phyloP scores from a whole-genome alignment of 2,888 invertebrate genomes.

The Thymelicus acteon region DNA sequence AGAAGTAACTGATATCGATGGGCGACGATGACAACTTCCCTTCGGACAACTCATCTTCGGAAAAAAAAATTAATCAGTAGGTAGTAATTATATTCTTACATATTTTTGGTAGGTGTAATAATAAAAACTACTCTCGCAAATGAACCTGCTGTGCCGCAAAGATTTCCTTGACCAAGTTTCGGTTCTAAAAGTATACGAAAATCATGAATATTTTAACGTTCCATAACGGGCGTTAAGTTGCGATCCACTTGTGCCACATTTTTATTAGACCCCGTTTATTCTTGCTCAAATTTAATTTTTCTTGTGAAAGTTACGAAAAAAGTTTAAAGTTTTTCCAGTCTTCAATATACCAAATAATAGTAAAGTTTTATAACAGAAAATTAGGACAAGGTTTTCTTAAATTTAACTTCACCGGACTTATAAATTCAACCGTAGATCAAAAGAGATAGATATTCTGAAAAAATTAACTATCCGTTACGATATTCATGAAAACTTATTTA shows the following conservation, averaged over 20 bases:
- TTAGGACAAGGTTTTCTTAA: no score
- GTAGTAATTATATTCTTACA: not conserved
- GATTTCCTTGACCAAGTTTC: conserved; percentile 1
- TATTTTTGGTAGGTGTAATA: not conserved
- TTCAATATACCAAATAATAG: no score
- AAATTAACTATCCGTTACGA: no score
- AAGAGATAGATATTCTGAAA: no score
- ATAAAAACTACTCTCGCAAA: conserved; percentile 16
- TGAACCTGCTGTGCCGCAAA: conserved; percentile 33
- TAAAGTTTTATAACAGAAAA: no score
- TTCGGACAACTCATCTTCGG: no score
- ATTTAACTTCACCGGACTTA: no score
- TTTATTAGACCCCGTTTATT: not conserved
- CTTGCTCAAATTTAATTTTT: not conserved
- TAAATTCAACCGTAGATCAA: no score
- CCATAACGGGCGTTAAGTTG: not conserved
- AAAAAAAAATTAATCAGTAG: no score
- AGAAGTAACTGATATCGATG: no score
- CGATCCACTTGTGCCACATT: not conserved
- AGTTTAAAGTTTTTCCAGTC: not conserved
- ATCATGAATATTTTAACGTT: conserved; percentile 8
- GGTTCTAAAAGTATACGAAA: not conserved
- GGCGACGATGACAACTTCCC: no score
- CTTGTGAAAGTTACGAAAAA: not conserved
- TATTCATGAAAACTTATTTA: no score